Evolutionary conservation across 2,888 invertebrate species (phyloP), one percentile per base, ranked within the genome.

Genomic region (Drosophila algonquin): DNA sequence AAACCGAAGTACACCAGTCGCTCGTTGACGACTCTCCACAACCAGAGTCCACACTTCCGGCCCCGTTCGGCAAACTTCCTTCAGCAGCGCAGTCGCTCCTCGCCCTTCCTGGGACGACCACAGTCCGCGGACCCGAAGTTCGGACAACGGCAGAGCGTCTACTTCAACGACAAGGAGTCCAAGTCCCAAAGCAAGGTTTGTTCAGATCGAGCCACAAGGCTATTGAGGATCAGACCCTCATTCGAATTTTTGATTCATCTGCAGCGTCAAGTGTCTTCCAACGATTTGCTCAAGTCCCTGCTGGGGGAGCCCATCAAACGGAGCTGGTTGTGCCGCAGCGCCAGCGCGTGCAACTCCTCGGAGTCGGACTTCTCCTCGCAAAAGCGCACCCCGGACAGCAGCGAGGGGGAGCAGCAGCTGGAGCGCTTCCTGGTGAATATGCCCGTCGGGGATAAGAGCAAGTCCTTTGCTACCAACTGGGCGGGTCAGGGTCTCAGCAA

Each of bases 311-410:
- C 92, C 24, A 92, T 92, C 24, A 92, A 92, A 81, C 91, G 93
- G 90, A 93, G 94, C 90, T 94, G 94, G 93, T 89, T 91, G 70
- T 89, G 92, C 91, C 85, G 86, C 67, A 75, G 79, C 52, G 78
- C 79, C 67, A 75, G 79, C 52, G 78, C 79, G 24, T 80, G 79
- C 54, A 89, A 83, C 8, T 90, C 90, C 32, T 88, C 91, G n/a
- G 87, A 90, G 69, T 87, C 90, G 24, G 90, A 89, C 40, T 77
- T 77, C 24, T 84, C 80, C 4, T 77, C 73, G 7, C 77, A 70
- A 16, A 77, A 73, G 32, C 77, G 82, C 51, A 85, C 82, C 12
- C 73, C 59, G 9, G 77, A 87, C 58, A 90, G 90, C 50, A 85
- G 79, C 21, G 90, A 90, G 52, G 81, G 82, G 4, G 91, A 85